Conservation (phyloP, 2,888 invertebrate genomes). For the Linnaemya vulpina region DNA sequence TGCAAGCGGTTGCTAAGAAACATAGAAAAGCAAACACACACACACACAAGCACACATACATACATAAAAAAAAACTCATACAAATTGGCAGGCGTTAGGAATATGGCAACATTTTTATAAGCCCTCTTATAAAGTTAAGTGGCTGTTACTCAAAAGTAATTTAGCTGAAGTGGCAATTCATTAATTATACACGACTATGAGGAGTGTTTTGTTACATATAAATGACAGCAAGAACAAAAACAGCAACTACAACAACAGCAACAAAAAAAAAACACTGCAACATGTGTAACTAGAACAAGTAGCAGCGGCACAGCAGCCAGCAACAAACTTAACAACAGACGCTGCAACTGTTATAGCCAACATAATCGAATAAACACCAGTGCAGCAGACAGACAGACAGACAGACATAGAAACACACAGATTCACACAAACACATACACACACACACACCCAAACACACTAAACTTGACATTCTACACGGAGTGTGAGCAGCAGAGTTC, state of each 20-base stretch:
- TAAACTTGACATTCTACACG: slow-evolving; percentile 48
- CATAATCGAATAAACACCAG: slow-evolving; percentile 27
- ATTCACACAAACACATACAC: not conserved
- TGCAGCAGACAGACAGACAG: not conserved
- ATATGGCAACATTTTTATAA: slow-evolving; percentile 68
- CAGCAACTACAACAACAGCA: not conserved
- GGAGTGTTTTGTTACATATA: slow-evolving; percentile 41
- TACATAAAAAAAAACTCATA: not conserved
- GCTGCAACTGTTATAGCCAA: slow-evolving; percentile 30
- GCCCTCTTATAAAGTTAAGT: slow-evolving; percentile 71
- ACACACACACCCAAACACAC: not conserved
- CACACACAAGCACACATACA: not conserved
- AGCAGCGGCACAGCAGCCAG: slow-evolving; percentile 38
- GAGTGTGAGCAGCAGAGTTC: slow-evolving; percentile 59
- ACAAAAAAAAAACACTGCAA: slow-evolving; percentile 39
- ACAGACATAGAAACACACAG: not conserved
- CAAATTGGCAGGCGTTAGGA: slow-evolving; percentile 25
- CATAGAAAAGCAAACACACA: slow-evolving; percentile 15
- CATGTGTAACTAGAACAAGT: slow-evolving; percentile 40
- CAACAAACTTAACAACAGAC: slow-evolving; percentile 34
- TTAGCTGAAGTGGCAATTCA: slow-evolving; percentile 81
- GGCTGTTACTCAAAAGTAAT: slow-evolving; percentile 79
- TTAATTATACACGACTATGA: slow-evolving; percentile 78
- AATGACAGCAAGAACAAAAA: not conserved
- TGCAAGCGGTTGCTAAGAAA: slow-evolving; percentile 32